Evolutionary conservation across 2,113 vertebrate genomes (phyloP).

Genomic region (Thomomys bottae): DNA sequence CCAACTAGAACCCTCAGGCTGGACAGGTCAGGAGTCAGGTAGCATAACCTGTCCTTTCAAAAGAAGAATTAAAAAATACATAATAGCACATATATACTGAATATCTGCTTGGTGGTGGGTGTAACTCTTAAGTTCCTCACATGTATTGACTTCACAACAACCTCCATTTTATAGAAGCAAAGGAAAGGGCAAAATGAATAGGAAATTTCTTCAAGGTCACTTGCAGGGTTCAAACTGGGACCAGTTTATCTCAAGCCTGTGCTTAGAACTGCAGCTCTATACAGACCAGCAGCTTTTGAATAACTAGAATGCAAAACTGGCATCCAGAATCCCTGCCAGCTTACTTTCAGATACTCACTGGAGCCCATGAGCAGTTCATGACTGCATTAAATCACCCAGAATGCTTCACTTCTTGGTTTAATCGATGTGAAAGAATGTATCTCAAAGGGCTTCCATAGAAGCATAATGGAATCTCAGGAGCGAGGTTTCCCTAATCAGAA

Average conservation of each 20-base stretch:
- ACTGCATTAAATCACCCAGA: background rate
- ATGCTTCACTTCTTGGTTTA: background rate
- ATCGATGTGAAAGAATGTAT: background rate
- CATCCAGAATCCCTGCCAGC: background rate
- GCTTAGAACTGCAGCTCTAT: background rate
- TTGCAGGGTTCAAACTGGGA: background rate
- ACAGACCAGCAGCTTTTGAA: background rate
- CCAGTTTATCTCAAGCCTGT: background rate
- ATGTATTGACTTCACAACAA: background rate
- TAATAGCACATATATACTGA: constrained; percentile 25
- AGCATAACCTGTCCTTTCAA: constrained; percentile 29
- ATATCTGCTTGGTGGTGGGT: background rate
- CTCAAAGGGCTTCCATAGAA: background rate
- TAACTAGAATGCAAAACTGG: constrained; percentile 13
- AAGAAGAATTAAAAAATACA: constrained; percentile 4
- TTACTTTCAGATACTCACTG: background rate
- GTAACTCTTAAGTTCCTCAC: constrained; percentile 18
- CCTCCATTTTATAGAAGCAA: background rate
- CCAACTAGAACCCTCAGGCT: background rate
- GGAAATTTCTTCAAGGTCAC: background rate
- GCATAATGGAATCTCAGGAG: background rate
- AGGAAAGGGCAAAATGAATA: background rate
- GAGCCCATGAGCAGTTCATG: background rate
- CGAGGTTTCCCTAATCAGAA: background rate
- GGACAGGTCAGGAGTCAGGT: background rate